Evolutionary conservation across 2,113 vertebrate species (phyloP), one percentile per base, ranked within the genome.

Genomic region (Takifugu bimaculatus): DNA sequence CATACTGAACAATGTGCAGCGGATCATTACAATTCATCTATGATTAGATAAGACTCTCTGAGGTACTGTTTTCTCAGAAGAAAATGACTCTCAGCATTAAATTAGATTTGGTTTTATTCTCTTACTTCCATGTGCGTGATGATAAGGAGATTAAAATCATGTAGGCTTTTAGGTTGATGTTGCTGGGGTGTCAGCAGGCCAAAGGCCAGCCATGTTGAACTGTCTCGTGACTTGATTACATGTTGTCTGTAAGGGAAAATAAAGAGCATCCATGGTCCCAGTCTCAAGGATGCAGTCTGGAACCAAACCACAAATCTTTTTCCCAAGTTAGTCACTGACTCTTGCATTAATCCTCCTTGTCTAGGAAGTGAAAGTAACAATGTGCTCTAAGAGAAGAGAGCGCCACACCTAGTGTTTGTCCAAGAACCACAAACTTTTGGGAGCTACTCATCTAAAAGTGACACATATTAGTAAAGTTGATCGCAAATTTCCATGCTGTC

Each of bases 301-400:
- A 87, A 75, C 54, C 68, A 82, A 82, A 81, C 63, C 72, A 64
- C 69, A 0, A 72, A 27, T 77, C 60, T 48, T 80, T 74, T 85
- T 74, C 76, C 81, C 75, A 78, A 87, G 72, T 89, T 83, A 87
- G 82, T 87, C 85, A 88, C 71, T 60, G 39, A 62, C 53, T 77
- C 70, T 61, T 80, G 42, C 50, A 63, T 83, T 83, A 82, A 74
- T 80, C 80, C 76, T 63, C 68, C 68, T 81, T 57, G 77, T 79
- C 55, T 45, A 65, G 80, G 79, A 88, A 81, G 83, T 70, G 75
- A 86, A 84, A 83, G 77, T 70, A 66, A 78, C 63, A 70, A 76
- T 67, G 55, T 28, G 43, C 54, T 25, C 55, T 54, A 43, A 82
- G 70, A 66, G 50, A 65, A 60, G 43, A 53, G 55, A 52, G 27